These are phyloP conservation scores for Tyrannus savana DNA, from an alignment of 2,113 vertebrate genomes.

Conservation along the genomic window DNA sequence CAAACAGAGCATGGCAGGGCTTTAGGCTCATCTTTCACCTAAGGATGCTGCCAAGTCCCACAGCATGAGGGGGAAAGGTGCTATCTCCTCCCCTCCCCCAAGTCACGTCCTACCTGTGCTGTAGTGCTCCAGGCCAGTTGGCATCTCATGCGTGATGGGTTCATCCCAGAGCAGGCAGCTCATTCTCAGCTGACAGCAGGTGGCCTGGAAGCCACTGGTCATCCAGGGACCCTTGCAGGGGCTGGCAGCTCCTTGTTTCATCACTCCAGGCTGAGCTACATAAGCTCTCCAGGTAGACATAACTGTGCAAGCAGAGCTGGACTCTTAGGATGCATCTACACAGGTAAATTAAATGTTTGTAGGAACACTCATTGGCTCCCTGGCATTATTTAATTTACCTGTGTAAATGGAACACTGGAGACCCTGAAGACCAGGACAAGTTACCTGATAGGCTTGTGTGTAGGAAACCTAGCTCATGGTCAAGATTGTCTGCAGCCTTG, in stretches of 20 bases:
- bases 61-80: not conserved
- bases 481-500: not conserved
- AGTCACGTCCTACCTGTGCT: not conserved
- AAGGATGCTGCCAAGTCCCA: not conserved
- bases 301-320: not conserved
- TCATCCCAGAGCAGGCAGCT: not conserved
- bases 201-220: not conserved
- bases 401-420: fast-evolving
- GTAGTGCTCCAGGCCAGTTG: not conserved
- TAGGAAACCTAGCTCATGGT: not conserved
- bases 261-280: not conserved
- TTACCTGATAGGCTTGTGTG: not conserved
- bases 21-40: not conserved
- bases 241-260: not conserved
- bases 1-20: not conserved
- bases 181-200: not conserved
- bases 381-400: not conserved
- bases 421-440: not conserved
- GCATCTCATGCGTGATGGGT: not conserved
- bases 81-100: not conserved
- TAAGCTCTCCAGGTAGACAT: not conserved
- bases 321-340: not conserved
- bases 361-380: not conserved
- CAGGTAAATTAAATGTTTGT: not conserved
- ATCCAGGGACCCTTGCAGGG: not conserved